Base-by-base conservation (phyloP, 2,113 vertebrate genomes). In the Boleophthalmus pectinirostris region DNA sequence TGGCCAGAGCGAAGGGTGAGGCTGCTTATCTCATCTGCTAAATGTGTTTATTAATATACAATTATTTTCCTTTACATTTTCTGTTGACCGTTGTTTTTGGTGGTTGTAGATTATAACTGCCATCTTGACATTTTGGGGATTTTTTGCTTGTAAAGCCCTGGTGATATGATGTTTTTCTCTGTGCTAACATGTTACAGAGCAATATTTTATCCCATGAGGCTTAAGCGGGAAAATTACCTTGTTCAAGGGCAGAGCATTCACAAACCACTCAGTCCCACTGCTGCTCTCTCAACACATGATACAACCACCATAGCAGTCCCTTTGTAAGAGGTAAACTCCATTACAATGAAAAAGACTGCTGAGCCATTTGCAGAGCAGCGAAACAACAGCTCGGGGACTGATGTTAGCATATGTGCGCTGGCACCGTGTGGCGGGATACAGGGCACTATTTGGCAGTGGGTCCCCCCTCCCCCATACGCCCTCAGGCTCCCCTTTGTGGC, bases 1-100 rank as follows among this genome's bases (percentile, higher is more conserved):
- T 98, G 97, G 97, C 98, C 98, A 0, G 96, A 99, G 56, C 93
- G 97, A 77, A 99, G 98, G 94, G 98, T 98, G 68, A 92, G 94
- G 81, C 38, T 67, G 43, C 60, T 49, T 61, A 12, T 46, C 24
- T 0, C 46, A 16, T 70, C 16, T 68, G 35, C 66, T 53, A 21
- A 66, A 53, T 35, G n/a, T 71, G 24, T 64, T 69, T 56, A 56
- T 61, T 20, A 64, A 43, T 61, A 14, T 58, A 65, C 29, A 57
- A 2, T 12, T 15, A n/a, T 63, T n/a, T 53, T 54, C 10, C 78
- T 21, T 13, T 74, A 68, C 56, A 57, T 12, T 77, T 79, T 72
- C 12, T 82, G 78, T 74, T 75, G 67, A 24, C 57, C 72, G 46
- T 75, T 79, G 49, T 78, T 85, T 49, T 47, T 73, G 57, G 54